Percentiles rank a stretch among this genome's conserved stretches.
Evolutionary conservation across 2,113 vertebrate genomes (phyloP).

Genomic region (Corynorhinus townsendii): DNA sequence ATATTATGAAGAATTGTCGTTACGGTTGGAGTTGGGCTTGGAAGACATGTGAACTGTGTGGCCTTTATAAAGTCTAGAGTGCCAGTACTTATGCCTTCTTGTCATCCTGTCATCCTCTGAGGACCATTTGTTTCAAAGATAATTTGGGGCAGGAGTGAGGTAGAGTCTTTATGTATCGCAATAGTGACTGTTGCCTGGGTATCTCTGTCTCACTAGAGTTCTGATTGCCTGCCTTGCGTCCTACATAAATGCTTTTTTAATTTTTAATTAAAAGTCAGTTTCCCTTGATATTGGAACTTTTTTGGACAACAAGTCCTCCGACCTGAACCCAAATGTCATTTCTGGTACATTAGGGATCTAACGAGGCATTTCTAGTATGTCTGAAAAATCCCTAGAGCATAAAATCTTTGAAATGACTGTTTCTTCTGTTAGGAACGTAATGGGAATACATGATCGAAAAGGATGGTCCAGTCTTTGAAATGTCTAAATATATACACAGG

Average conservation of each 20-base stretch:
- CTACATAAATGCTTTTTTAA: background rate
- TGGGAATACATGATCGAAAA: background rate
- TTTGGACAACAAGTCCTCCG: background rate
- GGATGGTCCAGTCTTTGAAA: background rate
- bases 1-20: background rate
- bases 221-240: background rate
- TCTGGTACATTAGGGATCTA: background rate
- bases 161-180: background rate
- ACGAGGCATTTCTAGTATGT: slow-evolving; percentile 18
- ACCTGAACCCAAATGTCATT: background rate
- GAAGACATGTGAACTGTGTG: background rate
- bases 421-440: background rate
- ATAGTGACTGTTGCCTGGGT: background rate
- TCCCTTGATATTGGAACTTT: background rate
- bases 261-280: background rate
- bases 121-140: background rate
- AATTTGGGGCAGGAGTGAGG: background rate
- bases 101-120: background rate
- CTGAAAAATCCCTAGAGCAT: background rate
- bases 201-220: background rate
- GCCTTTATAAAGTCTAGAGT: background rate
- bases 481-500: background rate
- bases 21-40: background rate
- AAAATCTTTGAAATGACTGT: slow-evolving; percentile 29
- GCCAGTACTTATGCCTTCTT: background rate